These are phyloP conservation scores for Varanus komodoensis DNA, from an alignment of 2,113 vertebrate species.

Conservation along the genomic window DNA sequence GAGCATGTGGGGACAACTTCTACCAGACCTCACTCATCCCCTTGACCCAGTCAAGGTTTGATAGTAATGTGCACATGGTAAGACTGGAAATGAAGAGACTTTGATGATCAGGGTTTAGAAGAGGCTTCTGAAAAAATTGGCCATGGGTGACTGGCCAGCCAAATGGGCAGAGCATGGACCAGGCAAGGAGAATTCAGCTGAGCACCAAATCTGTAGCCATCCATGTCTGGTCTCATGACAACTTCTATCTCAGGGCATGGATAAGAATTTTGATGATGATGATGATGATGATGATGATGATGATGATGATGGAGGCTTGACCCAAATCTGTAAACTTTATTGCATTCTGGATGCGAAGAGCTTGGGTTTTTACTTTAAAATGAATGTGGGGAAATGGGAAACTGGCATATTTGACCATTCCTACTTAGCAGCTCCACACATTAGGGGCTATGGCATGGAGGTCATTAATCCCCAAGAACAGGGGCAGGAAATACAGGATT, in stretches of 20 bases:
- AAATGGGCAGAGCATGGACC: background rate
- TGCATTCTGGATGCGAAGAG: too few relatives aligned
- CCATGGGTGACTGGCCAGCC: background rate
- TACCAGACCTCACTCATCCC: background rate
- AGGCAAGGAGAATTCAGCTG: too few relatives aligned
- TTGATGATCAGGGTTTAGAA: background rate
- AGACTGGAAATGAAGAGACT: background rate
- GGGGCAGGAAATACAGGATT: background rate
- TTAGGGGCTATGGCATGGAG: background rate
- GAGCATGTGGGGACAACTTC: background rate
- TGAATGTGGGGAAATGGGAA: too few relatives aligned
- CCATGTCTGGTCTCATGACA: too few relatives aligned
- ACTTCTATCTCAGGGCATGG: background rate
- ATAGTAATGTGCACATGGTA: background rate
- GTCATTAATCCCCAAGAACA: background rate
- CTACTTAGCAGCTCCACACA: background rate
- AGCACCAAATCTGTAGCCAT: too few relatives aligned
- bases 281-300: too few relatives aligned
- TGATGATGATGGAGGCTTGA: too few relatives aligned
- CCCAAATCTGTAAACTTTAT: too few relatives aligned
- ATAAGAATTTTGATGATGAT: background rate
- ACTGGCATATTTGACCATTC: background rate
- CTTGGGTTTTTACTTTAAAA: too few relatives aligned
- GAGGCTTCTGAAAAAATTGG: background rate
- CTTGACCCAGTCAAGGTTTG: rapidly evolving